A percentile compares a stretch with the other conserved stretches of the same genome.
Conservation (phyloP, 2,888 invertebrate genomes). For the Pterostichus madidus region DNA sequence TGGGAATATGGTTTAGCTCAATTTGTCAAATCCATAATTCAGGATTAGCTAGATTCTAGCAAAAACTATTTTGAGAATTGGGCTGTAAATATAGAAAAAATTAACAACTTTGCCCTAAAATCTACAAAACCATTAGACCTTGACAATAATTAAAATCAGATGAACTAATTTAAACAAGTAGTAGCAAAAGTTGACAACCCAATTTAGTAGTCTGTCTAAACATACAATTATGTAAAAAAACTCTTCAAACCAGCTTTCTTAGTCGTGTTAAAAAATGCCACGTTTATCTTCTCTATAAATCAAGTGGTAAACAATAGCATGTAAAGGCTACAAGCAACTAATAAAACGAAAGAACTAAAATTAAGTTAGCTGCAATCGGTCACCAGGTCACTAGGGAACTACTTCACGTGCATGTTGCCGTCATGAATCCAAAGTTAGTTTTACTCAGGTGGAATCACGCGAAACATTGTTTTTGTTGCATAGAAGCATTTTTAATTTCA, state of each 20-base stretch:
- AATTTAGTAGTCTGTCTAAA: too few relatives aligned
- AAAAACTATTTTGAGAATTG: too few relatives aligned
- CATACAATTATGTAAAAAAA: too few relatives aligned
- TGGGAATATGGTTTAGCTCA: too few relatives aligned
- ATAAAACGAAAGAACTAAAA: slow-evolving; percentile 39
- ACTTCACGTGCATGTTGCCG: slow-evolving; percentile 19
- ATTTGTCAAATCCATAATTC: too few relatives aligned
- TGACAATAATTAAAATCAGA: not conserved
- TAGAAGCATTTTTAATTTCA: slow-evolving; percentile 23
- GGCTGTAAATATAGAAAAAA: not conserved
- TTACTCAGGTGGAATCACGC: not conserved
- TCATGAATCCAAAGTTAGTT: slow-evolving; percentile 10
- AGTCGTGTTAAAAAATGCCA: not conserved
- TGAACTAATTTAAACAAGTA: not conserved
- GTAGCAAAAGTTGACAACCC: too few relatives aligned
- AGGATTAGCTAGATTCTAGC: too few relatives aligned
- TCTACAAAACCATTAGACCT: not conserved
- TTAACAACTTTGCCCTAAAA: not conserved
- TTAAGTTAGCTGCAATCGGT: slow-evolving; percentile 45
- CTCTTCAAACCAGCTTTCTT: not conserved
- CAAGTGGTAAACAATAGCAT: slow-evolving; percentile 50
- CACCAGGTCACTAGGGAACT: slow-evolving; percentile 54
- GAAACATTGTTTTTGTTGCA: slow-evolving; percentile 5
- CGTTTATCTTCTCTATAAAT: slow-evolving; percentile 30
- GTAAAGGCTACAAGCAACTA: slow-evolving; percentile 26